phyloP scores from a whole-genome alignment of 2,113 vertebrate species.

The Enhydra lutris region DNA sequence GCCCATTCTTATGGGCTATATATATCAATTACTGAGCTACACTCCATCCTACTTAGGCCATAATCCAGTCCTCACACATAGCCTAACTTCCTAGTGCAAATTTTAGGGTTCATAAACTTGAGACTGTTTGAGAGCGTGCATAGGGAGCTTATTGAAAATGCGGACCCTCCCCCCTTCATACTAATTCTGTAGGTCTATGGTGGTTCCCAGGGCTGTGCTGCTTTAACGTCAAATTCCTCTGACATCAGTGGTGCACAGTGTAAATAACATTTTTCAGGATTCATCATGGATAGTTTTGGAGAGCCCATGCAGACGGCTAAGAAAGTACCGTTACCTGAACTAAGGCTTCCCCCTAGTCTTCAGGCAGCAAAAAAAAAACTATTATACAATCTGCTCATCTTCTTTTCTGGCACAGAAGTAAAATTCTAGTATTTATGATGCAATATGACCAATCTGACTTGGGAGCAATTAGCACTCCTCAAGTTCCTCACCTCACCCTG shows the following conservation, averaged over 20 bases:
- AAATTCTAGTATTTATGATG: neutral
- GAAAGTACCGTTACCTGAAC: neutral
- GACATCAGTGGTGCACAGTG: neutral
- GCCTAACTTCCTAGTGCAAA: neutral
- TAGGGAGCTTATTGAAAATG: neutral
- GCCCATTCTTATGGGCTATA: neutral
- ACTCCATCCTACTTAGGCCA: neutral
- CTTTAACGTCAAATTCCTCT: neutral
- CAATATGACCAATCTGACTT: neutral
- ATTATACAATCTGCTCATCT: accelerated
- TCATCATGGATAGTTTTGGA: neutral
- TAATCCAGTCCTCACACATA: neutral
- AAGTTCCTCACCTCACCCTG: neutral
- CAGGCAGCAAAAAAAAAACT: neutral
- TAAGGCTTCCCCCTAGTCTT: neutral
- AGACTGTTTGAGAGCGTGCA: neutral
- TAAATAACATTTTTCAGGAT: neutral
- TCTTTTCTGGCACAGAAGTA: neutral
- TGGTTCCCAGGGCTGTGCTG: neutral
- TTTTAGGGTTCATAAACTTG: neutral
- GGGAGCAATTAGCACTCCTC: neutral
- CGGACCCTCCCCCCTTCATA: neutral
- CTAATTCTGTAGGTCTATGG: neutral
- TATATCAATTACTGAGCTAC: neutral
- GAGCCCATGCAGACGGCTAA: neutral